A percentile compares a stretch with the other conserved stretches of the same genome.
Evolutionary conservation across 2,113 vertebrate species (phyloP).

Genomic region (Pristiophorus japonicus): DNA sequence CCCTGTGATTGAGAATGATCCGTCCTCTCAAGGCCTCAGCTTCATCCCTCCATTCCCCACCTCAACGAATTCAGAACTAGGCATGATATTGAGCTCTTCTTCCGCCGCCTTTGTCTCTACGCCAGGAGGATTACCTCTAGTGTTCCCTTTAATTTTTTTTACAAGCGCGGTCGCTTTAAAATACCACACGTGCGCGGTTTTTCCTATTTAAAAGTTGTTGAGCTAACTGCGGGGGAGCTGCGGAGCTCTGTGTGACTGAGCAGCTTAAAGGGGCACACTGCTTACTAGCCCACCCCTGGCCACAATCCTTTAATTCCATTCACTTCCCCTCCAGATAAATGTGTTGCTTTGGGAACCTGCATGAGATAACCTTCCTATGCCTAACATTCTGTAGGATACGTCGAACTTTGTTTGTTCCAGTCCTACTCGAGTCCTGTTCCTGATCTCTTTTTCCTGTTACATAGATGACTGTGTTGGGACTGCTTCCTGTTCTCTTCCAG

Average conservation of each 20-base stretch:
- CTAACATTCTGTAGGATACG: background rate
- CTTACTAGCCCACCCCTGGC: background rate
- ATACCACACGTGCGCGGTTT: too few species aligned
- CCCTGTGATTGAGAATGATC: background rate
- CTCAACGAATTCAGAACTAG: background rate
- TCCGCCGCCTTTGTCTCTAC: background rate
- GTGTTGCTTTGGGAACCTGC: background rate
- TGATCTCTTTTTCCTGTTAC: background rate
- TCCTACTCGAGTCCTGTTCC: background rate
- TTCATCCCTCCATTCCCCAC: background rate
- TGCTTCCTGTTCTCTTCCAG: background rate
- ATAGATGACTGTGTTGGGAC: background rate
- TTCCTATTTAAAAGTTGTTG: too few species aligned
- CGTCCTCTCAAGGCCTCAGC: background rate
- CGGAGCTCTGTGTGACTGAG: too few species aligned
- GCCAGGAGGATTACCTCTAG: background rate
- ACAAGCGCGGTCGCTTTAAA: too few species aligned
- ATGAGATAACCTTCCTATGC: too few species aligned
- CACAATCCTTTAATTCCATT: background rate
- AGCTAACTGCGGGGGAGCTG: too few species aligned
- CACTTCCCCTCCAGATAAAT: background rate
- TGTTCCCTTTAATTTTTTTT: too few species aligned
- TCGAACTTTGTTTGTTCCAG: background rate
- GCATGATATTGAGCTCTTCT: background rate
- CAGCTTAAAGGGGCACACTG: too few species aligned